Base-by-base conservation (phyloP, 2,888 invertebrate species). In the Euplagia quadripunctaria region DNA sequence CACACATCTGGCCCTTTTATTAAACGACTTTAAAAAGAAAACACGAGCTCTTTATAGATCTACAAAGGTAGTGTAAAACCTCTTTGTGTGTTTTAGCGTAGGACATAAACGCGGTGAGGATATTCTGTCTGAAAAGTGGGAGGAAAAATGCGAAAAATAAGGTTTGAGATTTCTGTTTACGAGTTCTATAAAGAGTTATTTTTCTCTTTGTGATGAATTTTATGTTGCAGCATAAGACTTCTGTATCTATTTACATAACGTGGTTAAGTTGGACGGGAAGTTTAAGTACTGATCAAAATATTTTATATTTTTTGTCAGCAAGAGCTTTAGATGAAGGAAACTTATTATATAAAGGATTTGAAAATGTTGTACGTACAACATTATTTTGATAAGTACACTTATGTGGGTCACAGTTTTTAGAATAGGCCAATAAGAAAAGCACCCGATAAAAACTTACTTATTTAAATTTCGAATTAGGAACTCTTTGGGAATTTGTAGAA, bases 1-100 rank as follows among this genome's bases (percentile, higher is more conserved):
- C 82, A 84, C 84, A 87, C 85, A 85, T 86, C 85, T 82, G 83
- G 82, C 81, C 82, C 83, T 81, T 86, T 85, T 86, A 86, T 82
- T 86, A 83, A 82, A 83, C 74, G 82, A 80, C 79, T 85, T 80
- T 82, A 82, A 85, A 82, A 87, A 85, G 85, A 86, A 85, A 83
- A 85, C 65, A 68, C 70, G 69, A 69, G 68, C 71, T 74, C 64
- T 68, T 69, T 61, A 71, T 64, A 72, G 64, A 82, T 82, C 70
- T 75, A 84, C 82, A 83, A 84, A 84, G 85, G 77, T 73, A 82
- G 82, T 76, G 78, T 78, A 70, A 75, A 78, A 79, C 68, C 68
- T 77, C 78, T 79, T 75, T 82, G 79, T 79, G 79, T 72, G 76
- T 72, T 77, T 79, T 68, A 65, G 64, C 58, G 49, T 69, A 74